Evolutionary conservation across 2,113 vertebrate species (phyloP), one percentile per base, ranked within the genome.

Genomic region (Trichechus manatus): DNA sequence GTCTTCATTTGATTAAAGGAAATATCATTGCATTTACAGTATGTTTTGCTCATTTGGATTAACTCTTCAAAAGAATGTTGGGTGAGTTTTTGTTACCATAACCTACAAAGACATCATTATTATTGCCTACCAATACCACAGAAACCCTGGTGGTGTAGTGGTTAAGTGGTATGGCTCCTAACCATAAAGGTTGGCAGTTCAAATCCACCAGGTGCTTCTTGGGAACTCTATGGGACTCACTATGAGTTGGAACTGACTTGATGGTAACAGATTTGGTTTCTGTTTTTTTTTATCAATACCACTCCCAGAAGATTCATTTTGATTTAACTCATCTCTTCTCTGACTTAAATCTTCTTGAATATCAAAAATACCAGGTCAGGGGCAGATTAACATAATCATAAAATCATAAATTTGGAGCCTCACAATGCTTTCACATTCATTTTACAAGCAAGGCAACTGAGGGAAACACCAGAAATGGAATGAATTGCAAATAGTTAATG

Each of bases 401-500:
- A 89, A 92, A 59, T 2, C 53, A 74, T 20, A 66, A 68, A 59
- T 36, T 31, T 81, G 17, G n/a, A 80, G 44, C 14, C 47, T 82
- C 14, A 50, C 23, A 89, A 74, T 95, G 50, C 42, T 92, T 80
- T 42, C 74, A 86, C 74, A 95, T 36, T 64, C 63, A 14, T 85
- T 53, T 70, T n/a, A 81, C 4, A 95, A 90, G 36, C 27, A 94
- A 78, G 36, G 14, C 79, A 87, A 90, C 4, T 59, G 50, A 89
- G 20, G n/a, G 31, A 86, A 87, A 86, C 14, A 47, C 3, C 44
- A 66, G 22, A 25, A 36, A 64, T 33, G 31, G 36, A 39, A 87
- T 72, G 3, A 47, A 44, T 53, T 63, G 61, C 19, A 87, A 84
- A 74, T 27, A 87, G 39, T 91, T 74, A 66, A 64, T 59, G 6